A percentile compares a stretch with the other conserved stretches of the same genome.
Evolutionary conservation across 2,888 invertebrate species (phyloP).

Genomic region (Exephanes ischioxanthus): DNA sequence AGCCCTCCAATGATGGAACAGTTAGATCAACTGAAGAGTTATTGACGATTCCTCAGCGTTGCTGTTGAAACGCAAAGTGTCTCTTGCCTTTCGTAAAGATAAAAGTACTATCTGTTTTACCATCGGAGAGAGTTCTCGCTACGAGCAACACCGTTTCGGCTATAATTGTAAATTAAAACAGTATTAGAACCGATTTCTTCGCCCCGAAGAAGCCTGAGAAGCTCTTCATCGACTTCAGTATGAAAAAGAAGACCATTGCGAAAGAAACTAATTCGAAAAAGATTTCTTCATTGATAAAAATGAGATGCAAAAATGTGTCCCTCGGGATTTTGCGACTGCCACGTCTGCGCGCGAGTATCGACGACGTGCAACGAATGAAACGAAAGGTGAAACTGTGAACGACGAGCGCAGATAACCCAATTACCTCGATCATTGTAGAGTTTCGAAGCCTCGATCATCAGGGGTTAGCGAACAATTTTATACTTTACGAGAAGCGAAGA

Average conservation of each 20-base stretch:
- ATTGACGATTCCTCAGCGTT: background rate
- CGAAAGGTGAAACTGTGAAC: conserved; percentile 35
- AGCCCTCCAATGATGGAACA: background rate
- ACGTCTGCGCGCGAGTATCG: conserved; percentile 54
- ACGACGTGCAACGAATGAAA: conserved; percentile 36
- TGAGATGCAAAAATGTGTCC: background rate
- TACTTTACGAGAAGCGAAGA: conserved; percentile 34
- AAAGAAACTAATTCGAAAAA: background rate
- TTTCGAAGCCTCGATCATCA: conserved; percentile 38
- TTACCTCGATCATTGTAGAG: conserved; percentile 64
- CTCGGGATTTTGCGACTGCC: conserved; percentile 23
- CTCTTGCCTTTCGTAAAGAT: background rate
- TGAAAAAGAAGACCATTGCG: background rate
- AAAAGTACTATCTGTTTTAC: conserved; percentile 3
- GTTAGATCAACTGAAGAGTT: background rate
- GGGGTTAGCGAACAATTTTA: conserved; percentile 47
- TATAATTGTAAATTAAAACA: conserved; percentile 52
- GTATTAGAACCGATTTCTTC: conserved; percentile 57
- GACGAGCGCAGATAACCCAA: conserved; percentile 62
- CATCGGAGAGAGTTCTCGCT: background rate
- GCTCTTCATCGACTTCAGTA: conserved; percentile 3
- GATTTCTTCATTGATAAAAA: background rate
- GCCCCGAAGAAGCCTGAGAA: background rate
- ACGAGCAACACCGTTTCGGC: background rate
- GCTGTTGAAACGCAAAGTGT: background rate